Percentiles rank a stretch among this genome's conserved stretches.
phyloP scores from a whole-genome alignment of 2,888 invertebrate species.

The Uloborus plumipes region DNA sequence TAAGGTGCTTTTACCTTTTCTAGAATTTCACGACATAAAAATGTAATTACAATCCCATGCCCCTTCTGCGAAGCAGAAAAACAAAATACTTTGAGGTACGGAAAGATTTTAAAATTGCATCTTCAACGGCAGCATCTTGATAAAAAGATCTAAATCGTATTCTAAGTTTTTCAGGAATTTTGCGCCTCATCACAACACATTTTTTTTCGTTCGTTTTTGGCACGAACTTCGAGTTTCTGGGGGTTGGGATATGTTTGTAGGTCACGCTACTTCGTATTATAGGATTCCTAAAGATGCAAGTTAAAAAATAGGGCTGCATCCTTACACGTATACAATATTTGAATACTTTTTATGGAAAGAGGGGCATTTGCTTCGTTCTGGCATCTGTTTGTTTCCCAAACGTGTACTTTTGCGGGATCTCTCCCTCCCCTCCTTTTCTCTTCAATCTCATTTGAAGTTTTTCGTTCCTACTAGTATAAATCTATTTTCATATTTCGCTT shows the following conservation, averaged over 20 bases:
- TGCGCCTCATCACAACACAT: not conserved
- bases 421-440: not conserved
- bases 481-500: too few relatives aligned
- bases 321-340: constrained; percentile 31
- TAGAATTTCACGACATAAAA: too few relatives aligned
- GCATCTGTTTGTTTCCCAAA: constrained; percentile 52
- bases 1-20: too few relatives aligned
- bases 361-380: constrained; percentile 26
- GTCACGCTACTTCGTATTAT: constrained; percentile 53
- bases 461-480: too few relatives aligned
- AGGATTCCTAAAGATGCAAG: constrained; percentile 46
- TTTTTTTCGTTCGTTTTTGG: too few relatives aligned
- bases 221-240: not conserved
- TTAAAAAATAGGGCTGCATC: not conserved
- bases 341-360: constrained; percentile 49
- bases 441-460: not conserved
- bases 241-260: constrained; percentile 19
- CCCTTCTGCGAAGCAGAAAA: not conserved
- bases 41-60: too few relatives aligned
- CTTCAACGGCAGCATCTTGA: constrained; percentile 4
- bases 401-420: constrained; percentile 3
- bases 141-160: constrained; percentile 13
- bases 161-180: constrained; percentile 4
- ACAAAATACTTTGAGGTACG: constrained; percentile 37
- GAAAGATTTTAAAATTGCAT: constrained; percentile 31